phyloP scores from a whole-genome alignment of 2,113 vertebrate genomes.

The Petrocephalus microphthalmus region DNA sequence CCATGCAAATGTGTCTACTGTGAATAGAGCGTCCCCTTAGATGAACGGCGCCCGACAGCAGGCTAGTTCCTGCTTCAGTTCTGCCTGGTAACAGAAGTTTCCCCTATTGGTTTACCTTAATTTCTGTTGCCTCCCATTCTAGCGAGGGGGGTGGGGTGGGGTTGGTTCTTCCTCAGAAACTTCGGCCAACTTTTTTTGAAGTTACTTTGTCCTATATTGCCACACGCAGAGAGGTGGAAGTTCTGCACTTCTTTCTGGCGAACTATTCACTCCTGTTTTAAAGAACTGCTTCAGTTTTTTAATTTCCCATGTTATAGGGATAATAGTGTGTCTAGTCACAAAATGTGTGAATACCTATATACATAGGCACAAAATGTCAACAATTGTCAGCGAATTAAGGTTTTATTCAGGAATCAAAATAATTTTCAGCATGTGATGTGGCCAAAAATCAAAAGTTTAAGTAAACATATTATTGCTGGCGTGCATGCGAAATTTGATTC shows the following conservation, averaged over 20 bases:
- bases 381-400: background rate
- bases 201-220: conserved; percentile 39
- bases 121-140: conserved; percentile 64
- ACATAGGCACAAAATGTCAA: background rate
- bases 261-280: background rate
- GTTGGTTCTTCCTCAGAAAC: conserved; percentile 41
- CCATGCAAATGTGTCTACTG: background rate
- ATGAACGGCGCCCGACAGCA: conserved; percentile 21
- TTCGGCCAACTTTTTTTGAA: conserved; percentile 34
- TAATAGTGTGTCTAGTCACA: background rate
- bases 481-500: background rate
- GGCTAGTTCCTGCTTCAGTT: conserved; percentile 54
- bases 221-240: conserved; percentile 30
- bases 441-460: background rate
- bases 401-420: background rate
- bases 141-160: background rate
- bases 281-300: background rate
- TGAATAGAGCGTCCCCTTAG: conserved; percentile 5
- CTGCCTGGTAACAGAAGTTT: conserved; percentile 85
- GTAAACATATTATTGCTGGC: background rate
- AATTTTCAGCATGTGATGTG: background rate
- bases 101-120: conserved; percentile 72
- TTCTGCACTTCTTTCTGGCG: conserved; percentile 1
- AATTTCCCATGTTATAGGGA: background rate
- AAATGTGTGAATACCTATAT: background rate